phyloP scores from a whole-genome alignment of 2,113 vertebrate genomes.

The Thamnophis sirtalis region DNA sequence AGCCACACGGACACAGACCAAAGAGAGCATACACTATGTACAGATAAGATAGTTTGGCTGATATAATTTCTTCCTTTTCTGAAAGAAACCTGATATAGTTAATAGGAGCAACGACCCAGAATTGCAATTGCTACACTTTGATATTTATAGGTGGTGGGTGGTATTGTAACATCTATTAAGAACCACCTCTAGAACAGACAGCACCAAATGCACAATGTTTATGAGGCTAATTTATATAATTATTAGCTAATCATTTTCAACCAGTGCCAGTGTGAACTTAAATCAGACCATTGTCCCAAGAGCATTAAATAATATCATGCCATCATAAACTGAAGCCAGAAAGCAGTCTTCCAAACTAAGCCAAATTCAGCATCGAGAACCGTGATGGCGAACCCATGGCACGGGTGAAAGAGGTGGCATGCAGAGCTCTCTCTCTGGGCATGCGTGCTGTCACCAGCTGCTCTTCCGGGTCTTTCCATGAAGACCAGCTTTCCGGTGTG shows the following conservation, averaged over 20 bases:
- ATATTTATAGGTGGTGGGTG: background rate
- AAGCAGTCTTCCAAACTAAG: background rate
- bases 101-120: background rate
- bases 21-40: background rate
- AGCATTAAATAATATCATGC: background rate
- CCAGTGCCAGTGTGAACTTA: background rate
- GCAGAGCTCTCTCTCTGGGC: no score
- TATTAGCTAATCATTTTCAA: background rate
- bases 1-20: background rate
- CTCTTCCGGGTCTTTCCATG: no score
- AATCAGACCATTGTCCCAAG: background rate
- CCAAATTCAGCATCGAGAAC: background rate
- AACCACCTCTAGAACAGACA: background rate
- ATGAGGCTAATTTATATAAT: background rate
- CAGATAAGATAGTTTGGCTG: background rate
- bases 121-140: background rate
- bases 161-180: background rate
- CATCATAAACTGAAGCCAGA: background rate
- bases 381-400: no score
- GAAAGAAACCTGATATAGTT: background rate
- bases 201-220: background rate
- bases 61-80: background rate
- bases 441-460: no score
- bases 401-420: no score
- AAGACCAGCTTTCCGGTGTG: no score